Evolutionary conservation across 2,888 invertebrate genomes (phyloP).

Genomic region (Troides oblongomaculatus): DNA sequence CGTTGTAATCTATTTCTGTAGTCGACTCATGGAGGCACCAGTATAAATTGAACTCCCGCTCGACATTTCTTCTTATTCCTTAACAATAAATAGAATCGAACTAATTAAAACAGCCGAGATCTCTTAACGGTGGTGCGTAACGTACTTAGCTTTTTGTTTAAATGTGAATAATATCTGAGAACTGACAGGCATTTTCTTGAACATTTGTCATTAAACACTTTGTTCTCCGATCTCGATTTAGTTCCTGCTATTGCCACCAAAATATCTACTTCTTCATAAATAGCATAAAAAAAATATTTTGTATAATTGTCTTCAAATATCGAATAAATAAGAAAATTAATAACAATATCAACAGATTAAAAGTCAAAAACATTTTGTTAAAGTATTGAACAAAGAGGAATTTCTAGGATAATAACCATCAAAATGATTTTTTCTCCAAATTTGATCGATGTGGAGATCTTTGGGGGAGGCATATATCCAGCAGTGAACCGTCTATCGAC

Average conservation of each 20-base stretch:
- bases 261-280: too few species aligned
- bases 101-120: slow-evolving; percentile 45
- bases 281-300: too few species aligned
- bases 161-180: slow-evolving; percentile 55
- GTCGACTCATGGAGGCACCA: slow-evolving; percentile 56
- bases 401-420: too few species aligned
- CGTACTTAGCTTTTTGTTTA: slow-evolving; percentile 45
- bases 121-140: slow-evolving; percentile 48
- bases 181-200: slow-evolving; percentile 33
- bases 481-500: too few species aligned
- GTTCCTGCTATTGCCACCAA: background rate
- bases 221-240: background rate
- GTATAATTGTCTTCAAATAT: too few species aligned
- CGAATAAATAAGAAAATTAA: too few species aligned
- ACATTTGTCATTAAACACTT: slow-evolving; percentile 38
- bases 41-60: slow-evolving; percentile 45
- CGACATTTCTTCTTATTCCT: slow-evolving; percentile 42
- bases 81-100: slow-evolving; percentile 44
- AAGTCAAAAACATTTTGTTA: too few species aligned
- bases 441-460: too few species aligned
- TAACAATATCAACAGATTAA: too few species aligned
- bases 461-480: too few species aligned
- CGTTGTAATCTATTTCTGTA: slow-evolving; percentile 70
- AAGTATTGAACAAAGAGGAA: too few species aligned
- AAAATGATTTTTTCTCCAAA: too few species aligned